Evolutionary conservation across 2,797 vertebrate genomes (phyloP).

Genomic region (Dermochelys coriacea): DNA sequence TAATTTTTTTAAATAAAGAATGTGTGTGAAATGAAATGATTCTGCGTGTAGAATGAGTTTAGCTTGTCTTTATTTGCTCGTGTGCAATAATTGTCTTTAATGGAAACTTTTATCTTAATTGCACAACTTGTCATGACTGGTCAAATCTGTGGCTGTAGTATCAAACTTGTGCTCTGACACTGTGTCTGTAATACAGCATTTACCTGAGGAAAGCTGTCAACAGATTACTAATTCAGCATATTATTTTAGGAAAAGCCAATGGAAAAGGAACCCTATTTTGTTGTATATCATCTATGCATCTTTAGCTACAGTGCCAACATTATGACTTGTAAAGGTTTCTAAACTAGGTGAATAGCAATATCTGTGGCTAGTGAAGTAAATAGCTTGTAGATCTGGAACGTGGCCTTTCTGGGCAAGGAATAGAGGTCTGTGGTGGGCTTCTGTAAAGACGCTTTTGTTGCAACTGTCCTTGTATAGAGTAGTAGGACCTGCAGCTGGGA

Average conservation of each 20-base stretch:
- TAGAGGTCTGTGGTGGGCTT: constrained; percentile 64
- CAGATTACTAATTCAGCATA: background rate
- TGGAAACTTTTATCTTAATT: background rate
- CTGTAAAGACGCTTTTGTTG: constrained; percentile 60
- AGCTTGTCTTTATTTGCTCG: background rate
- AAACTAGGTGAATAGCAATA: background rate
- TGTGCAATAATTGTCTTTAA: background rate
- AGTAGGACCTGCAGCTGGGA: constrained; percentile 75
- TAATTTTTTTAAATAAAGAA: background rate
- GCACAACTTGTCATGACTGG: background rate
- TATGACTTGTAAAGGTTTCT: background rate
- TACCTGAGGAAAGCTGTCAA: background rate
- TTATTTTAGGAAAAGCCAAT: background rate
- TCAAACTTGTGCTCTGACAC: background rate
- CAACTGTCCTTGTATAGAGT: constrained; percentile 69
- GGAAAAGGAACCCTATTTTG: constrained; percentile 43
- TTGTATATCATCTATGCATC: background rate
- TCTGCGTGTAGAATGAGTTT: background rate
- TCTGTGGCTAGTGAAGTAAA: constrained; percentile 15
- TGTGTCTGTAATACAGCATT: background rate
- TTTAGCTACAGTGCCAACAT: rapidly evolving
- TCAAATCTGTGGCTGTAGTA: background rate
- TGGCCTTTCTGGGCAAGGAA: constrained; percentile 50
- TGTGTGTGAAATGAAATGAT: background rate
- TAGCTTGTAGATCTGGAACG: constrained; percentile 41